Conservation (phyloP, 2,888 invertebrate species). For the Himalopsyche tibetana region DNA sequence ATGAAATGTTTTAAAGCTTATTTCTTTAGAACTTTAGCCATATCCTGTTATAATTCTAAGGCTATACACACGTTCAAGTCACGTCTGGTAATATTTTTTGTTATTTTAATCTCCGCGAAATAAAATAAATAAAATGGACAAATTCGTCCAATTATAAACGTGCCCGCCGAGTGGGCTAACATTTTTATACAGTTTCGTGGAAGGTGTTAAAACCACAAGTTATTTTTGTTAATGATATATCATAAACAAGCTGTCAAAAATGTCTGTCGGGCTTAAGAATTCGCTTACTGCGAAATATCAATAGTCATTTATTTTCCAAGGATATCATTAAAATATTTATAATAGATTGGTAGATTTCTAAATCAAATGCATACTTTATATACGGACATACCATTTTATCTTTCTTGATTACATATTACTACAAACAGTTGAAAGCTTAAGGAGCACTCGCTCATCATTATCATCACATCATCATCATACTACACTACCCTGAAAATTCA, state of each 20-base stretch:
- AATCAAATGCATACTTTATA: too few relatives aligned
- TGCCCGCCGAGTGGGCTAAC: neutral
- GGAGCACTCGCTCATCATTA: too few relatives aligned
- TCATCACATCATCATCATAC: too few relatives aligned
- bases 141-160: slow-evolving; percentile 7
- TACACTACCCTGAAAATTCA: too few relatives aligned
- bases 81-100: neutral
- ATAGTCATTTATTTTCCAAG: too few relatives aligned
- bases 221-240: neutral
- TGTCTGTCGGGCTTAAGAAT: neutral
- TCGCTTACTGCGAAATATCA: neutral
- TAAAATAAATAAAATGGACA: slow-evolving; percentile 6
- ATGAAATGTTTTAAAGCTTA: neutral
- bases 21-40: neutral
- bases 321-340: too few relatives aligned
- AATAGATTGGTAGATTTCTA: too few relatives aligned
- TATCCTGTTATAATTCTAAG: neutral
- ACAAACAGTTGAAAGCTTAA: too few relatives aligned
- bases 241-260: slow-evolving; percentile 21
- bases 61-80: neutral
- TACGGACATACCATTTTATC: too few relatives aligned
- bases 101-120: neutral
- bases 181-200: neutral
- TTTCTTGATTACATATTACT: too few relatives aligned
- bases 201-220: slow-evolving; percentile 17